Base-by-base conservation (phyloP, 2,113 vertebrate species). In the Malurus alboscapulatus region DNA sequence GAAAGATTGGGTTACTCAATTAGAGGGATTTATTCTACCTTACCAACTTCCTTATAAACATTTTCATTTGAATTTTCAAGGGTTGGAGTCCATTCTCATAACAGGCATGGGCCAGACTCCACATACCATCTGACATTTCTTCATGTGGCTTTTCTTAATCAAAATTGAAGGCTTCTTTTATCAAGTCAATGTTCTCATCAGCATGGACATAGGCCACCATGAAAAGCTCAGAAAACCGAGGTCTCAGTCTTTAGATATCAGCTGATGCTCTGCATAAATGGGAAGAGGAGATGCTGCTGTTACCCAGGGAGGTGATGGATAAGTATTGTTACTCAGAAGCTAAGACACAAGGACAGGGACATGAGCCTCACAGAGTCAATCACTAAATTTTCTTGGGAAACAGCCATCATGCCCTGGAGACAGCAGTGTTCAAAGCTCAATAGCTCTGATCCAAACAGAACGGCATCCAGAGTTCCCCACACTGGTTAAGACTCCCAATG, bases 31-130 rank as follows among this genome's bases (percentile, higher is more conserved):
- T 94, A 94, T 92, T 94, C 87, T 67, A 88, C 90, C 82, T 92
- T 94, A 85, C 84, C 72, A 91, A 83, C 87, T 92, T 95, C 93
- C 93, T 92, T 83, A 91, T 77, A 92, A 96, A 93, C 87, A 95
- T 92, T 95, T 94, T 94, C 84, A 90, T 90, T 88, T 86, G 72
- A 87, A 91, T 94, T 92, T 96, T 91, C 44, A 15, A 86, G 93
- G 59, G 84, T 78, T 88, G 79, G 36, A 82, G 36, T 86, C 82
- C 48, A 67, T 92, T 96, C 63, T 88, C 67, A 22, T 59, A 80
- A 58, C 34, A 93, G 57, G 44, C 57, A 48, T 40, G 19, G 44
- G 34, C 34, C 24, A 79, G 55, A 71, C 55, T 92, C 51, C 84
- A n/a, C 51, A 69, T 66, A 44, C 47, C 20, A 47, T 88, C 81